Base-by-base conservation (phyloP, 2,113 vertebrate genomes). In the Tragulus kanchil region DNA sequence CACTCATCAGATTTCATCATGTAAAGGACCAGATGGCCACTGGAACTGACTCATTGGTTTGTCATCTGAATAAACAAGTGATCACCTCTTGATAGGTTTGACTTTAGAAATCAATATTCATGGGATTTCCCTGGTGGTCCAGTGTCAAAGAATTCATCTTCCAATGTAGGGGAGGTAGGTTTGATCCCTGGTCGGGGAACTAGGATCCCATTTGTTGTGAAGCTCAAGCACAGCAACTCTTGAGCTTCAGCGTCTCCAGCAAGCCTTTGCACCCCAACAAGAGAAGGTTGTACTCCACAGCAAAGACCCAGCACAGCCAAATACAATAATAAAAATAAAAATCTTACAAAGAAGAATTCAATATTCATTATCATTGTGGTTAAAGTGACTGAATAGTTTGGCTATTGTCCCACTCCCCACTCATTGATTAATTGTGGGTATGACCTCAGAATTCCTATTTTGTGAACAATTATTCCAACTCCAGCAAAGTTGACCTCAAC, bases 71-170 rank as follows among this genome's bases (percentile, higher is more conserved):
- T 52, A 77, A 67, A 85, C 58, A 12, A 10, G 28, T 64, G 87
- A 62, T 17, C 79, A 84, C 45, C 58, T 90, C 16, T 31, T 21
- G 13, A 90, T 50, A 45, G 48, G 84, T 69, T 50, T 75, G 62
- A 25, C 16, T 75, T 95, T 50, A 90, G 84, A 89, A 91, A 96
- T 93, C 89, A 45, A 67, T 64, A 62, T 95, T 95, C 64, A 56
- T 92, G 21, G 42, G 69, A 73, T 73, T 73, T 73, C 6, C 42
- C 11, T 45, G 21, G 42, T 45, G 42, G 25, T 45, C 42, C 42
- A 14, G 69, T 73, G 42, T 36, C 69, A 45, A 73, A 45, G 42
- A 45, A 73, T 73, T 21, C 11, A 14, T 45, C 21, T 73, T 45
- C 69, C 45, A 73, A 25, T 45, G 36, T 45, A 45, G 21, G 10